A percentile compares a stretch with the other conserved stretches of the same genome.
Evolutionary conservation across 2,888 invertebrate genomes (phyloP).

Genomic region (Ditylenchus weischeri): DNA sequence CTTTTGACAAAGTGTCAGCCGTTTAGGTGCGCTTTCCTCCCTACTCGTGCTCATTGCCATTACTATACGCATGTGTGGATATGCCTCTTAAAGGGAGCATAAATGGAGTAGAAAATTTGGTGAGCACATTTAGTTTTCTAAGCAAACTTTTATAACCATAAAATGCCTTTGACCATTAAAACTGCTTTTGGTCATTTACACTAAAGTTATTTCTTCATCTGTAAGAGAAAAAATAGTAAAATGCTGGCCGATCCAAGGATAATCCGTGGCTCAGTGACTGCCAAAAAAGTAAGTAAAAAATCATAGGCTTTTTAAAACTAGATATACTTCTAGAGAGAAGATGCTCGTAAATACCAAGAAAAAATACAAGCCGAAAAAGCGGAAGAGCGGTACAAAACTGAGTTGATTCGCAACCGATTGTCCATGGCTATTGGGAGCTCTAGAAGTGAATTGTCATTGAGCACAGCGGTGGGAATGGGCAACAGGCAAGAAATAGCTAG

Average conservation of each 20-base stretch:
- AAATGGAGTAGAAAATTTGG: too few relatives aligned
- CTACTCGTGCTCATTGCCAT: too few relatives aligned
- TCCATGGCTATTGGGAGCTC: slow-evolving; percentile 27
- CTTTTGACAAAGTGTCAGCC: too few relatives aligned
- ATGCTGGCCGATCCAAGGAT: slow-evolving; percentile 41
- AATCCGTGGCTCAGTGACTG: slow-evolving; percentile 48
- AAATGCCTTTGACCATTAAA: too few relatives aligned
- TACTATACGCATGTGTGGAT: too few relatives aligned
- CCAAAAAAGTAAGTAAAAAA: slow-evolving; percentile 19
- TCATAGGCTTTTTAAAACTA: background rate
- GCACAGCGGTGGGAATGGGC: background rate
- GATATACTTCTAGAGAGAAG: slow-evolving; percentile 6
- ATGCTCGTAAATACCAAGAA: slow-evolving; percentile 2
- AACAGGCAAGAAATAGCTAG: slow-evolving; percentile 2
- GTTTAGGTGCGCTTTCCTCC: too few relatives aligned
- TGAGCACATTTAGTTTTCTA: too few relatives aligned
- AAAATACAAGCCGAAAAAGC: slow-evolving; percentile 17
- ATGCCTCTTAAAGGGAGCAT: too few relatives aligned
- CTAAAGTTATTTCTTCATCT: too few relatives aligned
- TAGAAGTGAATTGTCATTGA: background rate
- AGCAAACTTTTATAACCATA: too few relatives aligned
- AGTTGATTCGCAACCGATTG: slow-evolving; percentile 33
- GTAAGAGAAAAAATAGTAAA: too few relatives aligned
- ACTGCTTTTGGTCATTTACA: too few relatives aligned
- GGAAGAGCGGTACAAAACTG: slow-evolving; percentile 30